phyloP scores from a whole-genome alignment of 2,888 invertebrate species.

The Cerastis leucographa region DNA sequence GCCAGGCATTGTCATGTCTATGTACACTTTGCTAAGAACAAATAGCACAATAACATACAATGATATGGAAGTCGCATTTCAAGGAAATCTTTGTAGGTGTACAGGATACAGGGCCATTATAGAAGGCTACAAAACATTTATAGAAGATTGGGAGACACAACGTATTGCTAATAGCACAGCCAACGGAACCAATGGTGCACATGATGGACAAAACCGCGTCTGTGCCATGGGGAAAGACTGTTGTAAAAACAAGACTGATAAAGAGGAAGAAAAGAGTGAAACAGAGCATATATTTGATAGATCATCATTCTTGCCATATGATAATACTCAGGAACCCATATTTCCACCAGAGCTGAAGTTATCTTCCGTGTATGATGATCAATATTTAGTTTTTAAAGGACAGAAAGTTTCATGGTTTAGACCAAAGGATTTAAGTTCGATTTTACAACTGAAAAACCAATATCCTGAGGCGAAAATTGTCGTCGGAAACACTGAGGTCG shows the following conservation, averaged over 20 bases:
- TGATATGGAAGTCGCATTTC: conserved; percentile 94
- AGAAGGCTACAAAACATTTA: conserved; percentile 95
- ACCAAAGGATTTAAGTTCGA: conserved; percentile 91
- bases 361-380: conserved; percentile 90
- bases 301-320: conserved; percentile 92
- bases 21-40: conserved; percentile 94
- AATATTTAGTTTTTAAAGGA: conserved; percentile 88
- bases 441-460: conserved; percentile 92
- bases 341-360: conserved; percentile 95
- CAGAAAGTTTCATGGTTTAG: conserved; percentile 92
- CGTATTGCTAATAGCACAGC: conserved; percentile 76
- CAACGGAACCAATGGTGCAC: conserved; percentile 65
- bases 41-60: conserved; percentile 85
- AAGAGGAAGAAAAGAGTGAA: conserved; percentile 82
- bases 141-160: conserved; percentile 92
- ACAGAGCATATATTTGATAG: conserved; percentile 91
- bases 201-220: conserved; percentile 70
- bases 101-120: conserved; percentile 97
- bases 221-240: conserved; percentile 92
- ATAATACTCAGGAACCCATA: conserved; percentile 95
- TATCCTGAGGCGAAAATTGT: conserved; percentile 94
- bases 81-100: conserved; percentile 95
- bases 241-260: conserved; percentile 89
- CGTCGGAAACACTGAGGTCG: conserved; percentile 96
- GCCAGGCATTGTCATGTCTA: conserved; percentile 97